phyloP scores from a whole-genome alignment of 1,140 invertebrate species.

The Lucilia cuprina region DNA sequence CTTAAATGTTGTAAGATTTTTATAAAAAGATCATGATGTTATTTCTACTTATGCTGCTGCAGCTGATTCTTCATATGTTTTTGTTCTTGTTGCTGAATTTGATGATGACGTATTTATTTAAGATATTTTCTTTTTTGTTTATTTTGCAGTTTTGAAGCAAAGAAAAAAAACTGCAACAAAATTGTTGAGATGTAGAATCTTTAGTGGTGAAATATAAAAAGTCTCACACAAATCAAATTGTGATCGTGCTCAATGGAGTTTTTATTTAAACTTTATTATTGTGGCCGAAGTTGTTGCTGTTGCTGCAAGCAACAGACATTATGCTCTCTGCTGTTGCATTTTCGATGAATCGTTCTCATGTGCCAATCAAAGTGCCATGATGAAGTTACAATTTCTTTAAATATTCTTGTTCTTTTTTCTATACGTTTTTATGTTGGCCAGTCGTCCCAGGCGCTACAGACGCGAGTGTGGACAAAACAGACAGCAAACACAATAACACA shows the following conservation, averaged over 20 bases:
- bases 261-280: not conserved
- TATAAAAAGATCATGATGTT: slow-evolving; percentile 1
- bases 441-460: slow-evolving; percentile 11
- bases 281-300: not conserved
- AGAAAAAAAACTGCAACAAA: too few relatives aligned
- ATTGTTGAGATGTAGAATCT: not conserved
- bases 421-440: not conserved
- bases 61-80: not conserved
- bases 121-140: not conserved
- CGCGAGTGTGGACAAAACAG: slow-evolving; percentile 33
- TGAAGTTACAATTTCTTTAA: slow-evolving; percentile 25
- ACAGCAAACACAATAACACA: slow-evolving; percentile 34
- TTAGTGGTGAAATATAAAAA: slow-evolving; percentile 20
- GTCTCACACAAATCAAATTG: slow-evolving; percentile 30
- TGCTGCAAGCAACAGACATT: not conserved
- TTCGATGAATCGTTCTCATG: slow-evolving; percentile 28
- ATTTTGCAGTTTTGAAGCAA: too few relatives aligned
- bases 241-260: not conserved
- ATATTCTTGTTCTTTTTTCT: not conserved
- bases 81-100: not conserved
- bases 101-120: slow-evolving; percentile 32
- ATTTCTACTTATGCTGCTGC: not conserved
- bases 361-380: slow-evolving; percentile 28
- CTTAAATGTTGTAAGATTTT: not conserved
- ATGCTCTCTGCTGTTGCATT: slow-evolving; percentile 2